A percentile compares a stretch with the other conserved stretches of the same genome.
Evolutionary conservation across 2,113 vertebrate genomes (phyloP).

Genomic region (Gasterosteus aculeatus): DNA sequence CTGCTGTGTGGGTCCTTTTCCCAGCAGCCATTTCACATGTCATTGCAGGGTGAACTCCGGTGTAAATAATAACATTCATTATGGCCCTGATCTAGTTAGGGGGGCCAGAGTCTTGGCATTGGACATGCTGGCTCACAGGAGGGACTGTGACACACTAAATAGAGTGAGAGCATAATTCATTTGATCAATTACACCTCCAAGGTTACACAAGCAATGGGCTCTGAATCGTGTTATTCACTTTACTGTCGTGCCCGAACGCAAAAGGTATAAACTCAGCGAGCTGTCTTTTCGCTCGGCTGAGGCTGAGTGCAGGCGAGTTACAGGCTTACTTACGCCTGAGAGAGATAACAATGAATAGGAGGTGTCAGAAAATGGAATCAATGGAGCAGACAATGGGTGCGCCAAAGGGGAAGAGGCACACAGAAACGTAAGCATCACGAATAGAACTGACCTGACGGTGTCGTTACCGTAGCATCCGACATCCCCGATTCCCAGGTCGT

Average conservation of each 20-base stretch:
- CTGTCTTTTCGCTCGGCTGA: too few relatives aligned
- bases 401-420: not conserved
- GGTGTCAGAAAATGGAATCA: not conserved
- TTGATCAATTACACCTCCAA: not conserved
- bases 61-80: not conserved
- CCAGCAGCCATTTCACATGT: not conserved
- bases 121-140: not conserved
- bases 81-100: not conserved
- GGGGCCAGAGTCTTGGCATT: not conserved
- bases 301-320: too few relatives aligned
- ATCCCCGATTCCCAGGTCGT: slow-evolving; percentile 89
- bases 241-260: not conserved
- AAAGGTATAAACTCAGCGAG: not conserved
- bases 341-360: not conserved
- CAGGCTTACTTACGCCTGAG: not conserved
- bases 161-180: not conserved
- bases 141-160: not conserved
- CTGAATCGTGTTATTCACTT: not conserved
- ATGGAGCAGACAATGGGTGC: not conserved
- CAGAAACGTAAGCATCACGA: not conserved
- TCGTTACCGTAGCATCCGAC: slow-evolving; percentile 89
- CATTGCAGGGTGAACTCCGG: not conserved
- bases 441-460: slow-evolving; percentile 81
- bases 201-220: not conserved
- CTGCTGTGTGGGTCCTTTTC: not conserved